Percentiles rank a stretch among this genome's conserved stretches.
Evolutionary conservation across 2,888 invertebrate species (phyloP).

Genomic region (Meliscaeva auricollis): DNA sequence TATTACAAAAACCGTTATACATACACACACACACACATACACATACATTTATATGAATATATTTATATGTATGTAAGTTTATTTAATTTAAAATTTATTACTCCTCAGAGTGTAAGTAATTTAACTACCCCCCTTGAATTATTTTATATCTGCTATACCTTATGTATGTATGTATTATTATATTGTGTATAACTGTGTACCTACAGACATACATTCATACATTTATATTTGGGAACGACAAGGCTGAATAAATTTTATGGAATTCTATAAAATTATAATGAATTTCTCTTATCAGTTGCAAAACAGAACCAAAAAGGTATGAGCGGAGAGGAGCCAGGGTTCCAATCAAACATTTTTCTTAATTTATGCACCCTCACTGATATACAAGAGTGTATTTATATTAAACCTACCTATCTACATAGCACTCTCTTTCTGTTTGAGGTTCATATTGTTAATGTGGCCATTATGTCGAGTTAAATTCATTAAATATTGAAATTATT

Average conservation of each 20-base stretch:
- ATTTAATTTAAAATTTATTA: conserved; percentile 72
- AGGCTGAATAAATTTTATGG: conserved; percentile 53
- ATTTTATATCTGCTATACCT: conserved; percentile 33
- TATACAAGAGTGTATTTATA: background rate
- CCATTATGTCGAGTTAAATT: conserved; percentile 64
- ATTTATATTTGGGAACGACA: too few relatives aligned
- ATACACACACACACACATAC: background rate
- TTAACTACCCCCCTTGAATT: conserved; percentile 48
- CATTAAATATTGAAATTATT: conserved; percentile 66
- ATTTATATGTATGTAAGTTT: conserved; percentile 4
- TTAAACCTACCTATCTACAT: background rate
- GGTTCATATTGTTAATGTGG: conserved; percentile 56
- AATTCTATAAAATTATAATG: conserved; percentile 75
- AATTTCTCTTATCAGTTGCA: conserved; percentile 73
- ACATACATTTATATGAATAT: background rate
- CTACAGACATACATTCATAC: conserved; percentile 2
- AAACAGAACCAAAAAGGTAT: conserved; percentile 57
- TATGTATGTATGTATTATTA: background rate
- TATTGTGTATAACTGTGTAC: background rate
- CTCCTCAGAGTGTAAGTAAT: conserved; percentile 71
- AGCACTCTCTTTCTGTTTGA: background rate
- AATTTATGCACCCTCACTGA: conserved; percentile 71
- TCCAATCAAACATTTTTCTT: conserved; percentile 67
- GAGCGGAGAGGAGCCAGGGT: conserved; percentile 34
- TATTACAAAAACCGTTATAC: conserved; percentile 17